Conservation (phyloP, 2,888 invertebrate genomes). For the Rhagium mordax region DNA sequence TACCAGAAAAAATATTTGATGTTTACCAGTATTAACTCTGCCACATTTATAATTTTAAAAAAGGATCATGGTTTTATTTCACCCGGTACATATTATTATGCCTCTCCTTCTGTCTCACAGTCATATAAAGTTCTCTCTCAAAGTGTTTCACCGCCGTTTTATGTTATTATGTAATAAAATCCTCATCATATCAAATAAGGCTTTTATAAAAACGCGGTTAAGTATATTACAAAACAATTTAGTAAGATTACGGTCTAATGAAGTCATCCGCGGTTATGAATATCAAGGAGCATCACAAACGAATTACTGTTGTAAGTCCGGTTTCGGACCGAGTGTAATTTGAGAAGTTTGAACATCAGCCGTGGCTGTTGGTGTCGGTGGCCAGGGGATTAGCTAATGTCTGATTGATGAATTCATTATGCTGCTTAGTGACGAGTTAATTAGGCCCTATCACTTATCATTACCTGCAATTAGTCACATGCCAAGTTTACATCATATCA, state of each 20-base stretch:
- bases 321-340: conserved; percentile 47
- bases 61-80: too few species aligned
- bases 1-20: too few species aligned
- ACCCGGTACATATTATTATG: too few species aligned
- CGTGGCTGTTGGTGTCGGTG: conserved; percentile 20
- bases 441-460: conserved; percentile 63
- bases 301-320: conserved; percentile 50
- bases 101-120: too few species aligned
- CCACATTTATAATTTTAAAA: too few species aligned
- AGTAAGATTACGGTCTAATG: conserved; percentile 46
- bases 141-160: conserved; percentile 2
- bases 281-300: conserved; percentile 50
- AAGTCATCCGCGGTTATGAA: conserved; percentile 51
- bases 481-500: conserved; percentile 59
- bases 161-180: conserved; percentile 23
- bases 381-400: conserved; percentile 57
- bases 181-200: conserved; percentile 32
- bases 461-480: conserved; percentile 65
- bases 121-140: background rate
- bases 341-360: conserved; percentile 39
- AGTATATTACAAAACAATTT: conserved; percentile 45
- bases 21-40: too few species aligned
- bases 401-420: conserved; percentile 67
- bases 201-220: conserved; percentile 35
- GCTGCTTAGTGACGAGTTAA: conserved; percentile 64